phyloP scores from a whole-genome alignment of 2,888 invertebrate genomes.

The Apamea crenata region DNA sequence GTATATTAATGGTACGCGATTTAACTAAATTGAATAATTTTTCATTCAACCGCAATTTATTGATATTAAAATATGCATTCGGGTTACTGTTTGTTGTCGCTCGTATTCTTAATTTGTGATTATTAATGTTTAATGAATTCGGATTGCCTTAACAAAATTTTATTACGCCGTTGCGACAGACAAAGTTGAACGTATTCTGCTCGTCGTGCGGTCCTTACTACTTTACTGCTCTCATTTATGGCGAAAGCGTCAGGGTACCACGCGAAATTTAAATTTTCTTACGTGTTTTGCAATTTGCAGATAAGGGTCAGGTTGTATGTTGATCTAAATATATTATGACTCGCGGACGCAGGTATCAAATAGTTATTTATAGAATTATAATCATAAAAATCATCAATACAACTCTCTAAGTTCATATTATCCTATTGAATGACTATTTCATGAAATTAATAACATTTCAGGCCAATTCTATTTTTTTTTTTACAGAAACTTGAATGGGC shows the following conservation, averaged over 20 bases:
- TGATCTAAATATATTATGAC: too few relatives aligned
- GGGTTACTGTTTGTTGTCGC: constrained; percentile 45
- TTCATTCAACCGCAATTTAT: constrained; percentile 50
- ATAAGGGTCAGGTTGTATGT: background rate
- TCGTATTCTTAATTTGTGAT: constrained; percentile 39
- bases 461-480: too few relatives aligned
- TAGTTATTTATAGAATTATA: too few relatives aligned
- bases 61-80: constrained; percentile 47
- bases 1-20: constrained; percentile 56
- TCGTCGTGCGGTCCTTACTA: background rate
- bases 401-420: too few relatives aligned
- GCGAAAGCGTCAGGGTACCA: background rate
- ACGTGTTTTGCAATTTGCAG: background rate
- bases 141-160: constrained; percentile 1
- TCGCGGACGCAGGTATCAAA: too few relatives aligned
- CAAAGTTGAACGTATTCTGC: background rate
- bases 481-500: too few relatives aligned
- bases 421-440: too few relatives aligned
- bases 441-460: too few relatives aligned
- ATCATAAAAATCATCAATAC: too few relatives aligned
- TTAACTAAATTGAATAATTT: constrained; percentile 60
- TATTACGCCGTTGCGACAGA: background rate
- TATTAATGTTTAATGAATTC: constrained; percentile 49
- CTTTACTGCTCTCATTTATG: background rate
- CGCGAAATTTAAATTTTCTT: background rate